Evolutionary conservation across 2,888 invertebrate genomes (phyloP).

Genomic region (Nymphalis c-album): DNA sequence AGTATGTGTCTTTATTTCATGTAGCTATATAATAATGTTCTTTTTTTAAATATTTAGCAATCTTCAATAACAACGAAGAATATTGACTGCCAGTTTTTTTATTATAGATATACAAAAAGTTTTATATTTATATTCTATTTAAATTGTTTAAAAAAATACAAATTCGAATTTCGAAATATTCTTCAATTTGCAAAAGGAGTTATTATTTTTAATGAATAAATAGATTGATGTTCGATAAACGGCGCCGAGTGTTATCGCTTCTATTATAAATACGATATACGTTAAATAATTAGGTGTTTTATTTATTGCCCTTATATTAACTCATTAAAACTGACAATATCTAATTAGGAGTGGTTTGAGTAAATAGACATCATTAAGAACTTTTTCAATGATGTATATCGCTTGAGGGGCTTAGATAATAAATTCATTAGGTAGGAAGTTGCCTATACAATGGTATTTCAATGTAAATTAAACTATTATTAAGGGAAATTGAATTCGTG

Average conservation of each 20-base stretch:
- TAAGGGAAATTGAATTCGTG: constrained; percentile 26
- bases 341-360: constrained; percentile 27
- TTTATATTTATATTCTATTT: too few relatives aligned
- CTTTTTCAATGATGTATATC: constrained; percentile 26
- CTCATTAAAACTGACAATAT: constrained; percentile 34
- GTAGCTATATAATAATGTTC: neutral
- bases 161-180: too few relatives aligned
- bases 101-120: too few relatives aligned
- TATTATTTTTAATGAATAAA: constrained; percentile 6
- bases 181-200: neutral
- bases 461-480: constrained; percentile 27
- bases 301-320: constrained; percentile 34
- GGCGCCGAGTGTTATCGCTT: neutral
- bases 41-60: too few relatives aligned
- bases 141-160: too few relatives aligned
- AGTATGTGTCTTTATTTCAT: neutral
- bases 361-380: constrained; percentile 29
- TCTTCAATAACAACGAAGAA: neutral
- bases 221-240: constrained; percentile 12
- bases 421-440: constrained; percentile 30
- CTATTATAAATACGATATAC: constrained; percentile 2
- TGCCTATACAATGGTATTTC: constrained; percentile 19
- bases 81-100: too few relatives aligned
- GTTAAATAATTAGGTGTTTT: constrained; percentile 29
- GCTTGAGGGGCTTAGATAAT: constrained; percentile 25